These are phyloP conservation scores for Lasioglossum marginatum DNA, from an alignment of 2,888 invertebrate genomes.

Conservation along the genomic window DNA sequence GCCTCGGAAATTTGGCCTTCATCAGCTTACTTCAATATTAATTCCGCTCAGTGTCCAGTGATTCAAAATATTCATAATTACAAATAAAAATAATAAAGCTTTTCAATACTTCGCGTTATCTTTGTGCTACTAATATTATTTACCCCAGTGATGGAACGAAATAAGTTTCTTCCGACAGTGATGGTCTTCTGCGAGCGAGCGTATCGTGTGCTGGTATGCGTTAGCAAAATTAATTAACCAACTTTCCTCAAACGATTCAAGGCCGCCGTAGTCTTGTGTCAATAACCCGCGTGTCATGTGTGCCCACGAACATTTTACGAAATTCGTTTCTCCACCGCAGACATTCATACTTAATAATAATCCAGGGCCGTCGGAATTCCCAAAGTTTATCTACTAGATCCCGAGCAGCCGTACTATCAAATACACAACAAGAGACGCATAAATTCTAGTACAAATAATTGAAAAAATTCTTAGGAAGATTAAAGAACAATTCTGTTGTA, in stretches of 20 bases:
- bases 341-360: background rate
- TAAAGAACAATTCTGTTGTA: background rate
- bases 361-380: background rate
- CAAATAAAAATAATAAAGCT: background rate
- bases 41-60: background rate
- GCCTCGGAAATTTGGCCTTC: background rate
- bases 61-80: background rate
- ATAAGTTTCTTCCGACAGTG: background rate
- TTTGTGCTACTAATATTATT: background rate
- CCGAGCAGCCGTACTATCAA: background rate
- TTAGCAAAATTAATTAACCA: constrained; percentile 20
- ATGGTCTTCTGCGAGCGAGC: background rate
- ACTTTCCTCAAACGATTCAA: constrained; percentile 29
- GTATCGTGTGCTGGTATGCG: background rate
- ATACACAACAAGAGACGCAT: background rate
- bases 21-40: background rate
- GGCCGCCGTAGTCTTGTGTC: constrained; percentile 23
- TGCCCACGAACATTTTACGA: background rate
- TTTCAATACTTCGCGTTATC: background rate
- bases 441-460: background rate
- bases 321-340: constrained; percentile 3
- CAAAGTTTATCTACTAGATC: background rate
- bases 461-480: background rate
- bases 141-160: background rate
- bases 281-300: constrained; percentile 3